These are phyloP conservation scores for Thalassoma bifasciatum DNA, from an alignment of 2,113 vertebrate species.

Conservation along the genomic window DNA sequence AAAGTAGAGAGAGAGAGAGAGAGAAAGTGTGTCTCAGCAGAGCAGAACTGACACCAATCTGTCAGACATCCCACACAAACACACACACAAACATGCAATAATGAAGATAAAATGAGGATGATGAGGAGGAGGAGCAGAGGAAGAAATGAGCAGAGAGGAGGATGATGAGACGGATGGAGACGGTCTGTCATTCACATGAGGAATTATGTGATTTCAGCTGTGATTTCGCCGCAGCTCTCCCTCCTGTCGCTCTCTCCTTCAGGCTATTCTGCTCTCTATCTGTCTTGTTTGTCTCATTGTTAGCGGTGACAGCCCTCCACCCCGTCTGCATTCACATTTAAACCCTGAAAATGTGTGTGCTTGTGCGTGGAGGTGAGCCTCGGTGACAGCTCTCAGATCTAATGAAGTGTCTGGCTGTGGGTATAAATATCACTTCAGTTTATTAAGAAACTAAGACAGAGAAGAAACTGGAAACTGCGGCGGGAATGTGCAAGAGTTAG, in stretches of 20 bases:
- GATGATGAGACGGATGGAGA: constrained; percentile 44
- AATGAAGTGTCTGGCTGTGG: constrained; percentile 21
- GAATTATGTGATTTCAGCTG: constrained; percentile 45
- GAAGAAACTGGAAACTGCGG: background rate
- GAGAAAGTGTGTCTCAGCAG: constrained; percentile 40
- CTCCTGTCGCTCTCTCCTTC: constrained; percentile 3
- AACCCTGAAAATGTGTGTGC: constrained; percentile 5
- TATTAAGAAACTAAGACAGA: constrained; percentile 16
- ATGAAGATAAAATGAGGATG: constrained; percentile 61
- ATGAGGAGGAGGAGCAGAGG: constrained; percentile 36
- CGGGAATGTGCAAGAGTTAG: background rate
- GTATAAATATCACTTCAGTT: constrained; percentile 54
- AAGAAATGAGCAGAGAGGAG: constrained; percentile 43
- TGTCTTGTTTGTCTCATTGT: constrained; percentile 55
- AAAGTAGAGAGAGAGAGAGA: background rate
- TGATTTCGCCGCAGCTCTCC: constrained; percentile 12
- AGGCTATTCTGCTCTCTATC: constrained; percentile 20
- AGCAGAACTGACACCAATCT: constrained; percentile 75
- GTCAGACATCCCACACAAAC: constrained; percentile 51
- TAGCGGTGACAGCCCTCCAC: constrained; percentile 27
- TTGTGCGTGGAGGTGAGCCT: constrained; percentile 36
- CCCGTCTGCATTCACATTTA: constrained; percentile 24
- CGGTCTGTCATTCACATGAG: constrained; percentile 60
- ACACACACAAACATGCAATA: constrained; percentile 19
- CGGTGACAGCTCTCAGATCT: constrained; percentile 41